Evolutionary conservation across 2,113 vertebrate genomes (phyloP).

Genomic region (Macquaria australasica): DNA sequence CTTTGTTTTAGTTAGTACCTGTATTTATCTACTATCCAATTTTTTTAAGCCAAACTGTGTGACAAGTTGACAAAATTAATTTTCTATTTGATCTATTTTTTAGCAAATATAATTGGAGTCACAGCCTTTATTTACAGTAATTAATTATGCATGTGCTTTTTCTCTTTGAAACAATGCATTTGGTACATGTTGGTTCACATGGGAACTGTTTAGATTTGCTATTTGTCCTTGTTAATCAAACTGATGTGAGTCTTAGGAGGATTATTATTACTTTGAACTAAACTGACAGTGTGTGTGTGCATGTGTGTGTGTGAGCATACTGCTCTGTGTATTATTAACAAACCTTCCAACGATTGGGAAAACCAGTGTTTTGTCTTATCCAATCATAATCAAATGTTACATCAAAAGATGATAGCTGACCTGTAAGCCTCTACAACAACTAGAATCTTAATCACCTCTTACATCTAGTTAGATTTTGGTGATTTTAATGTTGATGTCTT

Average conservation of each 20-base stretch:
- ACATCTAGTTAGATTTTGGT: no score
- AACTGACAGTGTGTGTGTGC: not conserved
- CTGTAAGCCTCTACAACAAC: no score
- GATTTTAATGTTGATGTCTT: no score
- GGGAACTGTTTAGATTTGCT: constrained; percentile 55
- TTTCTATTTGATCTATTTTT: constrained; percentile 72
- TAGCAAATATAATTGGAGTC: constrained; percentile 63
- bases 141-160: constrained; percentile 65
- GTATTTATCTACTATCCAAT: constrained; percentile 7
- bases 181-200: constrained; percentile 57
- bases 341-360: no score
- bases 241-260: constrained; percentile 29
- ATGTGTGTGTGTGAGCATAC: not conserved
- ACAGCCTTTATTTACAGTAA: constrained; percentile 64
- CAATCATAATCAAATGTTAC: no score
- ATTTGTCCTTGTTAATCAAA: constrained; percentile 68
- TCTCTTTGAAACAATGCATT: constrained; percentile 63
- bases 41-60: constrained; percentile 38
- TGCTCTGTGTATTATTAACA: not conserved
- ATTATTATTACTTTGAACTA: constrained; percentile 32
- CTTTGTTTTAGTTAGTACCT: constrained; percentile 19
- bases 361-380: no score
- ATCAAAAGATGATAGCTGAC: no score
- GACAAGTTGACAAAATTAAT: constrained; percentile 61
- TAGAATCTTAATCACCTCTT: no score